Evolutionary conservation across 2,113 vertebrate species (phyloP), one percentile per base, ranked within the genome.

Genomic region (Merops nubicus): DNA sequence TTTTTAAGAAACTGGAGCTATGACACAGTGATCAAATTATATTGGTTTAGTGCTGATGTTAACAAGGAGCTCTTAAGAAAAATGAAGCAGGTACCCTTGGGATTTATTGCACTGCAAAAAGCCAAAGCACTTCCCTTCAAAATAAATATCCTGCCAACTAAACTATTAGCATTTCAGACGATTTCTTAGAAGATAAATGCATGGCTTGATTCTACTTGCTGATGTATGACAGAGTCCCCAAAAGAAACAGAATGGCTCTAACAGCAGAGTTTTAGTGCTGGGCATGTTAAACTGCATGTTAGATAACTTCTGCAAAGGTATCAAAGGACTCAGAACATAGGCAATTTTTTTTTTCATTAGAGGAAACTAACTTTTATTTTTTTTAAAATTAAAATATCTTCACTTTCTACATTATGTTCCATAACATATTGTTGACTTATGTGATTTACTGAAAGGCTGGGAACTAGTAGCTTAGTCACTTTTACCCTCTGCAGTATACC

Each of bases 341-440:
- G 2, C 11, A n/a, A 15, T 0, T 4, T 40, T 6, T 8, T 68
- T 88, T 42, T 25, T 22, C 15, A 9, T 38, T 26, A 34, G 20
- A n/a, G 21, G 4, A 45, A 53, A 9, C 3, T 18, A 28, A 34
- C 60, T 65, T 20, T 12, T 6, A 4, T 26, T 33, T 38, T 48
- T 25, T 38, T 5, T 54, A 5, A 5, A 5, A 56, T 20, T 48
- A 3, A 50, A 67, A 18, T 20, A 6, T 16, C n/a, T 79, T 75
- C 20, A 16, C 5, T 48, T 11, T 33, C 31, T 72, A 9, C 4
- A 0, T 50, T 17, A 2, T 31, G 6, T 47, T 45, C 25, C 19
- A 22, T 47, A 42, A 15, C 1, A 2, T 25, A 4, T 8, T 76
- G 28, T n/a, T 77, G 28, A 9, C 3, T 65, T 16, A 1, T 1